These are phyloP conservation scores for Platysteira castanea DNA, from an alignment of 2,113 vertebrate species.

Conservation along the genomic window DNA sequence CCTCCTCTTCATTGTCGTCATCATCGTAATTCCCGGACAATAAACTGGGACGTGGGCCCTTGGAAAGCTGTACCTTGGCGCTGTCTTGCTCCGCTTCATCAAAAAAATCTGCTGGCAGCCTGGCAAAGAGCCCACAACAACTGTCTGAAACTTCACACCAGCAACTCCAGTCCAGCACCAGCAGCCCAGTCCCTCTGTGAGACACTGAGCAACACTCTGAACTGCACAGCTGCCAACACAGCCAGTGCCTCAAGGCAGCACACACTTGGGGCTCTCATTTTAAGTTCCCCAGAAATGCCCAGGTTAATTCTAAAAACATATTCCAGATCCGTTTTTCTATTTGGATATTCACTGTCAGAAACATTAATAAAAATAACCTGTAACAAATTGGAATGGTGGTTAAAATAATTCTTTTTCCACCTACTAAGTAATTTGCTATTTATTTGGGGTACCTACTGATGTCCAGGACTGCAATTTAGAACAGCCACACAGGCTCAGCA, in stretches of 20 bases:
- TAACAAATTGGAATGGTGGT: not conserved
- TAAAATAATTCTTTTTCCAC: not conserved
- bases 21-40: slow-evolving; percentile 80
- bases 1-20: slow-evolving; percentile 47
- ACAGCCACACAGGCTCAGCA: not conserved
- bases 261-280: not conserved
- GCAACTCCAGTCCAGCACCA: not conserved
- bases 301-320: not conserved
- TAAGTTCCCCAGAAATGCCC: not conserved
- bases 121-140: slow-evolving; percentile 13
- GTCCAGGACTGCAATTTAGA: not conserved
- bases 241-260: not conserved
- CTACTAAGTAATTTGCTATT: not conserved
- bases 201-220: not conserved
- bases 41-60: slow-evolving; percentile 68
- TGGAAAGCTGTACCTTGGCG: not conserved
- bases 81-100: slow-evolving; percentile 43
- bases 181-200: not conserved
- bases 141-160: not conserved
- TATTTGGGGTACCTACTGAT: not conserved
- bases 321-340: not conserved
- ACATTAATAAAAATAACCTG: not conserved
- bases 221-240: not conserved
- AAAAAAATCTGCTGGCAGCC: slow-evolving; percentile 72
- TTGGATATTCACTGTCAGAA: not conserved